A percentile compares a stretch with the other conserved stretches of the same genome.
These are phyloP conservation scores for Verasper variegatus DNA, from an alignment of 2,113 vertebrate species.

Conservation along the genomic window DNA sequence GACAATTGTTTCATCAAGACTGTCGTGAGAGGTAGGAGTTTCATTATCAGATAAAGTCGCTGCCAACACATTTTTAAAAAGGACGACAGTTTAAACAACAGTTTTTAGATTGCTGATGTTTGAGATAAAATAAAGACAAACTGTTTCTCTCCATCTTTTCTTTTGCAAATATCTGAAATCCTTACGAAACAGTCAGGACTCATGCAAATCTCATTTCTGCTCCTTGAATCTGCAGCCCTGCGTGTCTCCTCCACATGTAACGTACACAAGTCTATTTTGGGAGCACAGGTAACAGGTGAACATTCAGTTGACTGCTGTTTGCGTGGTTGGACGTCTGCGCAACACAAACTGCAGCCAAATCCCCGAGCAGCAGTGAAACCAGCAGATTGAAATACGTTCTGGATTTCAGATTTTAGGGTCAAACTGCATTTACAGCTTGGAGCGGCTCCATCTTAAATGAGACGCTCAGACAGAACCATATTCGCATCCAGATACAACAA, in stretches of 20 bases:
- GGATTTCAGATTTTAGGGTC: slow-evolving; percentile 43
- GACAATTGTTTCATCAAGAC: too few species aligned
- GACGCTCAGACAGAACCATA: slow-evolving; percentile 12
- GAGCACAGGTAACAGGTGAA: slow-evolving; percentile 57
- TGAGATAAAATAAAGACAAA: too few species aligned
- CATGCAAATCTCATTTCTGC: slow-evolving; percentile 4
- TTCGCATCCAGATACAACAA: slow-evolving; percentile 23
- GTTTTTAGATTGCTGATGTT: too few species aligned
- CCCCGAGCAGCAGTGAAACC: slow-evolving; percentile 43
- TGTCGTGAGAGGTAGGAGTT: too few species aligned
- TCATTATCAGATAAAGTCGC: too few species aligned
- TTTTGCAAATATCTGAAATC: too few species aligned
- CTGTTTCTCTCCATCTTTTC: too few species aligned
- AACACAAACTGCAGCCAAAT: slow-evolving; percentile 33
- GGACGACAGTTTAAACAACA: too few species aligned
- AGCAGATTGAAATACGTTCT: slow-evolving; percentile 38
- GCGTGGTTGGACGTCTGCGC: slow-evolving; percentile 36
- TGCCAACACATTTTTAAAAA: too few species aligned
- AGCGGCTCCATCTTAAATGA: slow-evolving; percentile 31
- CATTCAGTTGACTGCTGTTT: slow-evolving; percentile 18
- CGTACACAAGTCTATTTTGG: slow-evolving; percentile 9
- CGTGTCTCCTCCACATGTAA: neutral
- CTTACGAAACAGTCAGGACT: too few species aligned
- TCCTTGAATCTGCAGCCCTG: neutral
- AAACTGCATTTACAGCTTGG: slow-evolving; percentile 51